A percentile compares a stretch with the other conserved stretches of the same genome.
These are phyloP conservation scores for Trichopria drosophilae DNA, from an alignment of 2,888 invertebrate species.

Conservation along the genomic window DNA sequence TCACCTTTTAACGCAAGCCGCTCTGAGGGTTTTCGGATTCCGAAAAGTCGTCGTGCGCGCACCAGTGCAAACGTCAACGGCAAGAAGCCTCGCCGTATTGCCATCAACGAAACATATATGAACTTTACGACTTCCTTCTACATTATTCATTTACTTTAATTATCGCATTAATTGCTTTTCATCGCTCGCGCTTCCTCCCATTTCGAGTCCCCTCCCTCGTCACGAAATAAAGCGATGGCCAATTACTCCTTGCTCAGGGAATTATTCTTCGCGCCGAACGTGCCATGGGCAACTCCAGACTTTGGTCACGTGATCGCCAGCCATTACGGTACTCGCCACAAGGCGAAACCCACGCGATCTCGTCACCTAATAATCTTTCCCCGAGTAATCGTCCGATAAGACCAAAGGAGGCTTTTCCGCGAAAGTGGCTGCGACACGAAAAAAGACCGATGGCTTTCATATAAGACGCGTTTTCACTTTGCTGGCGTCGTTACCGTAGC, in stretches of 20 bases:
- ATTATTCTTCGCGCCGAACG: constrained; percentile 23
- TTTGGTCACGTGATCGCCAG: constrained; percentile 47
- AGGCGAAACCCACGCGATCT: constrained; percentile 50
- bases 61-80: too few species aligned
- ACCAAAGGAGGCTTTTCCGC: constrained; percentile 45
- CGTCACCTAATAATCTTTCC: constrained; percentile 54
- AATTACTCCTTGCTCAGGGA: constrained; percentile 19
- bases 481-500: too few species aligned
- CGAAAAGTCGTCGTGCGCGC: too few species aligned
- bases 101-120: too few species aligned
- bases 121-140: too few species aligned
- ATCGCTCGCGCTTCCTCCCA: constrained; percentile 9
- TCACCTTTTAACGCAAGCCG: too few species aligned
- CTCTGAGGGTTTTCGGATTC: too few species aligned
- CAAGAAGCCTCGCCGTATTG: too few species aligned
- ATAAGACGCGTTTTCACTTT: background rate
- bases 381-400: constrained; percentile 53
- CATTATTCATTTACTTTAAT: too few species aligned
- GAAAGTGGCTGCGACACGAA: too few species aligned
- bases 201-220: too few species aligned
- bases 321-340: constrained; percentile 45
- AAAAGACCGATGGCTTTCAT: constrained; percentile 8
- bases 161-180: background rate
- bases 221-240: constrained; percentile 30
- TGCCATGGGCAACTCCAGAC: too few species aligned